These are phyloP conservation scores for Ichneumoninae sp. DNA, from an alignment of 2,888 invertebrate species.

Conservation along the genomic window DNA sequence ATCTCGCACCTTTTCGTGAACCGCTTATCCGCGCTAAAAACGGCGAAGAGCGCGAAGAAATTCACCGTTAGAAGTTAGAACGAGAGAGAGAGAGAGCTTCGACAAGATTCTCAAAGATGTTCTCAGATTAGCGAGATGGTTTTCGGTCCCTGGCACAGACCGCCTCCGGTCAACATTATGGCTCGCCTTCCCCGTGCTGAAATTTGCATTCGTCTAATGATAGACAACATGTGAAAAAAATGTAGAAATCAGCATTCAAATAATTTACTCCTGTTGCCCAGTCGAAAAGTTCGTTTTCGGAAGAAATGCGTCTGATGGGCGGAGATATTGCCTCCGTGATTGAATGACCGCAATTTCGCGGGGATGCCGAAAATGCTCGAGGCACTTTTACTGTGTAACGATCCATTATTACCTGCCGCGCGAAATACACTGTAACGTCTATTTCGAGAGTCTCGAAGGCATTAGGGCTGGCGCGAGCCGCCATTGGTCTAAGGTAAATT, in stretches of 20 bases:
- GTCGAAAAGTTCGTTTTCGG: background rate
- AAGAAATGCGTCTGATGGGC: conserved; percentile 2
- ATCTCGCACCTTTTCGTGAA: conserved; percentile 3
- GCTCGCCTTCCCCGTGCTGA: background rate
- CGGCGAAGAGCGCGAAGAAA: conserved; percentile 25
- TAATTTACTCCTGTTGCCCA: conserved; percentile 13
- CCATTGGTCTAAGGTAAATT: conserved; percentile 46
- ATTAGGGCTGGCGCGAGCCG: background rate
- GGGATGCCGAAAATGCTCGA: conserved; percentile 6
- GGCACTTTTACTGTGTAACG: conserved; percentile 46
- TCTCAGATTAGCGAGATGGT: background rate
- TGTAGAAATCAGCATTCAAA: conserved; percentile 18
- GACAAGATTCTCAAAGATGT: background rate
- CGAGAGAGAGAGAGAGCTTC: background rate
- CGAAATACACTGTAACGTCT: conserved; percentile 44
- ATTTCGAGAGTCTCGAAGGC: conserved; percentile 42
- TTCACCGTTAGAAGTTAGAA: conserved; percentile 61
- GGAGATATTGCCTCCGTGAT: background rate
- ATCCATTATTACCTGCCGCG: conserved; percentile 57
- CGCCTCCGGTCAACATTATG: conserved; percentile 4
- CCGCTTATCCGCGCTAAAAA: conserved; percentile 14
- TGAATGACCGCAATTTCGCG: background rate
- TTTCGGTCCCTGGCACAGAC: conserved; percentile 4
- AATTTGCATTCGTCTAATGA: conserved; percentile 29
- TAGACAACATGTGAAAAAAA: conserved; percentile 6